Evolutionary conservation across 1,140 invertebrate species (phyloP).

Genomic region (Psilanteris sp.): DNA sequence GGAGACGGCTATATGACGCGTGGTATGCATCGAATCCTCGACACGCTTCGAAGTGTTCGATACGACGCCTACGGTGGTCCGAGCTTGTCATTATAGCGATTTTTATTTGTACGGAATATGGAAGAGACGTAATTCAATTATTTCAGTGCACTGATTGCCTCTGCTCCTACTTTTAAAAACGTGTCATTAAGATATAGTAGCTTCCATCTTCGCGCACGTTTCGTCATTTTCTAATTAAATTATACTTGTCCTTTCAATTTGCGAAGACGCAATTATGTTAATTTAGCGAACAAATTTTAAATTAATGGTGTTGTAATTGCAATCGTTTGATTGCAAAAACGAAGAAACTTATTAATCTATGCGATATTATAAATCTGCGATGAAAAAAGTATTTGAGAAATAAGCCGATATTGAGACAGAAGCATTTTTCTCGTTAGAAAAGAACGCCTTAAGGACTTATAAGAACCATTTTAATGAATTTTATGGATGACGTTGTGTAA

Average conservation of each 20-base stretch:
- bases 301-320: conserved; percentile 14
- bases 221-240: conserved; percentile 44
- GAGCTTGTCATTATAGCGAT: conserved; percentile 60
- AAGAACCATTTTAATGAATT: too few species aligned
- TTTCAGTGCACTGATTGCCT: conserved; percentile 45
- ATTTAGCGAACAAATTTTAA: neutral
- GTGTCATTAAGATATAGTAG: conserved; percentile 36
- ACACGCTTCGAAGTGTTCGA: conserved; percentile 60
- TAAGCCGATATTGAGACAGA: too few species aligned
- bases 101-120: conserved; percentile 49
- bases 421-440: too few species aligned
- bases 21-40: conserved; percentile 58
- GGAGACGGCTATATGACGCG: conserved; percentile 34
- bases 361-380: too few species aligned
- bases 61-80: conserved; percentile 62
- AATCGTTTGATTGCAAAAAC: neutral
- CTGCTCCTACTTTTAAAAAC: conserved; percentile 36
- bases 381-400: too few species aligned
- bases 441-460: too few species aligned
- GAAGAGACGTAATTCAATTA: conserved; percentile 61
- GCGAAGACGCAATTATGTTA: conserved; percentile 11
- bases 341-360: too few species aligned
- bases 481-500: too few species aligned
- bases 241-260: conserved; percentile 30
- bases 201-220: neutral